These are phyloP conservation scores for Eupithecia subfuscata DNA, from an alignment of 2,888 invertebrate species.

Conservation along the genomic window DNA sequence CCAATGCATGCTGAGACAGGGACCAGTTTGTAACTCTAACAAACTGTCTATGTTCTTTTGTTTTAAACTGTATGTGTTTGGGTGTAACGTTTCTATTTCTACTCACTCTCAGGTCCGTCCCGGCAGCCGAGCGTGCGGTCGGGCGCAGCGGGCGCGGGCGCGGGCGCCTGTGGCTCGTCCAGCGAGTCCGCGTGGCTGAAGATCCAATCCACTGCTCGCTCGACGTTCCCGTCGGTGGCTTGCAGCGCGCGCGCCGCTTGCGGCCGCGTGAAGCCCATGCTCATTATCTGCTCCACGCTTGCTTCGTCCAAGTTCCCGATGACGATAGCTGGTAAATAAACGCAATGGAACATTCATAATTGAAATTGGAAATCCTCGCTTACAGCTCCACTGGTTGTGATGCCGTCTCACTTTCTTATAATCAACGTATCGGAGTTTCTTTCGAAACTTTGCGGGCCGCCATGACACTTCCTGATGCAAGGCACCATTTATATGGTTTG, in stretches of 20 bases:
- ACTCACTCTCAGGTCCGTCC: constrained; percentile 91
- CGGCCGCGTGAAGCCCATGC: constrained; percentile 95
- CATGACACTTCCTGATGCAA: too few species aligned
- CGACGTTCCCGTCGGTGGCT: constrained; percentile 94
- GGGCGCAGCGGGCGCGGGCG: constrained; percentile 36
- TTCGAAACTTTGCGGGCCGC: too few species aligned
- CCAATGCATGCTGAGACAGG: too few species aligned
- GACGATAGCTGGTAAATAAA: constrained; percentile 27
- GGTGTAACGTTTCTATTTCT: too few species aligned
- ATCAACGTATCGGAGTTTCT: too few species aligned
- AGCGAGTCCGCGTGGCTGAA: constrained; percentile 94
- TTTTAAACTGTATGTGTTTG: too few species aligned
- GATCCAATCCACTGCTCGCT: constrained; percentile 98
- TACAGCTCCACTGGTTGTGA: neutral
- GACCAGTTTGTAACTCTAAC: too few species aligned
- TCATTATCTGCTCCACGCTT: constrained; percentile 85
- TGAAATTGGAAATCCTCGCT: neutral
- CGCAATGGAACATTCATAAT: neutral
- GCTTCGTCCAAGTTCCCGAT: constrained; percentile 61
- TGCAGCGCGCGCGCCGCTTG: constrained; percentile 93
- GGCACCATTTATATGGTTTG: too few species aligned
- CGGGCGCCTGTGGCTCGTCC: constrained; percentile 75
- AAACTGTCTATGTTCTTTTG: too few species aligned
- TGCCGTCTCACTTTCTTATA: neutral
- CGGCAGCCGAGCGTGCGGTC: constrained; percentile 77